Base-by-base conservation (phyloP, 2,797 vertebrate genomes). In the Emys orbicularis region DNA sequence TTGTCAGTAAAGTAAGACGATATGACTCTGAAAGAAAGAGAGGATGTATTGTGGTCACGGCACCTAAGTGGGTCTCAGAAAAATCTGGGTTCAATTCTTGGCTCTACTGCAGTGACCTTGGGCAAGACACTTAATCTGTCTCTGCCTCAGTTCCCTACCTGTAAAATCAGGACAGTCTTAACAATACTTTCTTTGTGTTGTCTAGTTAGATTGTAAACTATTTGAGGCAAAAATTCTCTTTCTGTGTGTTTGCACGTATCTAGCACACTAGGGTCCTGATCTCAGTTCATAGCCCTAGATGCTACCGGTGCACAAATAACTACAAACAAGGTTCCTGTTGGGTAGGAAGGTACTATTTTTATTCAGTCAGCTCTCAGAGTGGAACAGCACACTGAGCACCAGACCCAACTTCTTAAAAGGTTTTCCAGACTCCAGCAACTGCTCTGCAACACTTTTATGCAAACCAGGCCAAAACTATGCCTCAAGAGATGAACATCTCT, bases 381-480 rank as follows among this genome's bases (percentile, higher is more conserved):
- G 83, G 3, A 52, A 77, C 8, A 89, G 88, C 25, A 50, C 34
- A 74, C 80, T 44, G 81, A 96, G 29, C 34, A 85, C 76, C 12
- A 41, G n/a, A 4, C 57, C 82, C 5, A 85, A n/a, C 93, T 77
- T 54, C 1, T 4, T 61, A 96, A 79, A 16, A 12, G 27, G 54
- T 76, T 72, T 29, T 92, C 56, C 83, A 81, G 86, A 31, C 8
- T 81, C 77, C 21, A 91, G 61, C 15, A 91, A 12, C 52, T 96
- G 27, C 53, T 76, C 4, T 89, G 19, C 44, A 85, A 89, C 44
- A 19, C 6, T 87, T 68, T 83, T 85, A 80, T 76, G 53, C 53
- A 92, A 91, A 92, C 18, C 65, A 92, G 77, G 56, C 52, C 29
- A 96, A 79, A 89, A 89, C 12, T 4, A 86, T 65, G 61, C 9